phyloP scores from a whole-genome alignment of 1,140 invertebrate species.

The Polyergus mexicanus region DNA sequence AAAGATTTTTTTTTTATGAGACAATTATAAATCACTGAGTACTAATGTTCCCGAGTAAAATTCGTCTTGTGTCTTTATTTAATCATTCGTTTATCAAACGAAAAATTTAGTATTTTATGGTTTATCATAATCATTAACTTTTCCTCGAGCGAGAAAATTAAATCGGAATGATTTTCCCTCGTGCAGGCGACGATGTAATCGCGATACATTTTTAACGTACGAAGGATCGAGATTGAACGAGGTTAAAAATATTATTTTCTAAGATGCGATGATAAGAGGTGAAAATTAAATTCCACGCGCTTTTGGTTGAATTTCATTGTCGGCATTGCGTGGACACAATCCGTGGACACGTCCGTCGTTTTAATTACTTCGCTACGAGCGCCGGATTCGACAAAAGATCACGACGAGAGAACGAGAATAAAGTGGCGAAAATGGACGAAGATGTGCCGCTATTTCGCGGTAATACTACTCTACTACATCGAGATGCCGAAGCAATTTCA shows the following conservation, averaged over 20 bases:
- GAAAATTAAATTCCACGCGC: slow-evolving; percentile 54
- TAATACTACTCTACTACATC: slow-evolving; percentile 13
- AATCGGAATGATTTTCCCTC: not conserved
- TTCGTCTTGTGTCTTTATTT: too few relatives aligned
- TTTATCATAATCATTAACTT: too few relatives aligned
- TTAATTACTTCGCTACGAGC: slow-evolving; percentile 33
- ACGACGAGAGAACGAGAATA: not conserved
- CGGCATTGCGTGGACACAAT: not conserved
- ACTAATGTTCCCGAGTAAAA: not conserved
- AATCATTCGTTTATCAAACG: too few relatives aligned
- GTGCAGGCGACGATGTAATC: not conserved
- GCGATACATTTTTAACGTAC: not conserved
- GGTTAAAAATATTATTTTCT: slow-evolving; percentile 47
- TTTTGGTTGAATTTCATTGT: slow-evolving; percentile 50
- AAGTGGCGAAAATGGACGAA: slow-evolving; percentile 5
- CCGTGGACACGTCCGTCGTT: too few relatives aligned
- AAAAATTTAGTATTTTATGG: too few relatives aligned
- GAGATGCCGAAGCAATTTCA: slow-evolving; percentile 51
- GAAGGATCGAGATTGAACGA: slow-evolving; percentile 17
- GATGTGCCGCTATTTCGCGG: not conserved
- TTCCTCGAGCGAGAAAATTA: not conserved
- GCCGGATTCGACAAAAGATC: slow-evolving; percentile 13
- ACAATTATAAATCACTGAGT: not conserved
- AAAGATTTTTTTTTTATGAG: not conserved
- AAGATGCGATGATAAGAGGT: slow-evolving; percentile 38